Base-by-base conservation (phyloP, 2,797 vertebrate species). In the Cephalopachus bancanus region DNA sequence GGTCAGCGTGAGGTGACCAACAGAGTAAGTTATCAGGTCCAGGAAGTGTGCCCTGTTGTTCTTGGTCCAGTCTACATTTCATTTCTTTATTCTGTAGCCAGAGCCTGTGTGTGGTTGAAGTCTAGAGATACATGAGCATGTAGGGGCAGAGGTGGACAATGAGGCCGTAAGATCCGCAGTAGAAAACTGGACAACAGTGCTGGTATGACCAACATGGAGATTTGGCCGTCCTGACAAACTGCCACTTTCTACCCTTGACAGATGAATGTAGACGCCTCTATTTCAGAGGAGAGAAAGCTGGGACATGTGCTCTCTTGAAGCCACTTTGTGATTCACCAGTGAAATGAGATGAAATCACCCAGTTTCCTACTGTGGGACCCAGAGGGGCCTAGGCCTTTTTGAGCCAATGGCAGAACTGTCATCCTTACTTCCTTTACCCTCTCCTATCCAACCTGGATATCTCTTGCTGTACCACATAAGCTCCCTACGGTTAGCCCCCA, bases 261-360 rank as follows among this genome's bases (percentile, higher is more conserved):
- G 51, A 10, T 3, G 5, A 12, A 2, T 55, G 30, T 49, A 76
- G 78, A 93, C 51, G 26, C n/a, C n/a, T 75, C 37, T 65, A 8
- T 95, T 60, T 84, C 74, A 72, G 51, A 80, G 88, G 65, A 87
- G 62, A 80, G 71, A 75, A 84, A 97, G 74, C 74, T 81, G 30
- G 87, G 9, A 85, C 67, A 15, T 5, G 14, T 69, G 88, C 90
- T 60, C 8, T 10, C 51, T 92, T 59, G 87, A 20, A 67, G n/a
- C 69, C 28, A 37, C 83, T 94, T 28, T n/a, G 64, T 53, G 91
- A 96, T 75, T 80, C 90, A 86, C 37, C 26, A 85, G n/a, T 7
- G 64, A 96, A 96, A 95, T 62, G 93, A 84, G 75, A 81, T 72
- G 55, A 96, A 96, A 93, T 65, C 75, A 78, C 14, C 28, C 15